Conservation (phyloP, 2,113 vertebrate genomes). For the Hippotragus niger region DNA sequence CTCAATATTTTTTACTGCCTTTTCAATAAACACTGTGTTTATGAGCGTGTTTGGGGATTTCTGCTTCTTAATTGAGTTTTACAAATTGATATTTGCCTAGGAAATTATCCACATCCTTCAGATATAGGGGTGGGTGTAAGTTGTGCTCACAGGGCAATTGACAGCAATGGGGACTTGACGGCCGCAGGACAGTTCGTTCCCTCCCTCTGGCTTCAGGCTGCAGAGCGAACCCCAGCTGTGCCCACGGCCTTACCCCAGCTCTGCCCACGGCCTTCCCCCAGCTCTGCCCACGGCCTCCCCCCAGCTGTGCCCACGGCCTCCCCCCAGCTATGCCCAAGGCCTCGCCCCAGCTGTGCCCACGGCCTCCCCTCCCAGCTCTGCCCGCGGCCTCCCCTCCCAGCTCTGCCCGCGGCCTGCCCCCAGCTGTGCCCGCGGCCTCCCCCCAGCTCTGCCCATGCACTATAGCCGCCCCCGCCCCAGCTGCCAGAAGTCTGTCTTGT, state of each 20-base stretch:
- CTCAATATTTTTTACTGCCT: rapidly evolving
- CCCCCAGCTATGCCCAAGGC: rapidly evolving
- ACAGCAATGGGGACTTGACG: rapidly evolving
- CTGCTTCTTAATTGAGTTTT: neutral
- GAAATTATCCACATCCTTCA: neutral
- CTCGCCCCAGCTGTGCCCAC: too few relatives aligned
- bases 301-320: too few relatives aligned
- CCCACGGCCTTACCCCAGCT: neutral
- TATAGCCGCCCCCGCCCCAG: too few relatives aligned
- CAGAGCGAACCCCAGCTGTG: neutral
- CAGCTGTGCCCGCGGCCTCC: rapidly evolving
- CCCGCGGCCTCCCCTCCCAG: too few relatives aligned
- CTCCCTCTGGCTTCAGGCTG: neutral
- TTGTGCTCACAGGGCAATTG: neutral
- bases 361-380: too few relatives aligned
- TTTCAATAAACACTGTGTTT: neutral
- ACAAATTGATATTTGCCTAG: neutral
- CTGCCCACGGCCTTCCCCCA: too few relatives aligned
- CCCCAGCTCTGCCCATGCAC: too few relatives aligned
- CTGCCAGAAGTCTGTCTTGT: neutral
- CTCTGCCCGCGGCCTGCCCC: too few relatives aligned
- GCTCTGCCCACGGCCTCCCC: too few relatives aligned
- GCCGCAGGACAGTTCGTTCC: rapidly evolving
- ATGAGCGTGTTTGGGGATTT: neutral
- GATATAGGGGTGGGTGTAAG: too few relatives aligned